Evolutionary conservation across 2,888 invertebrate species (phyloP).

Genomic region (Drosophila cracens): DNA sequence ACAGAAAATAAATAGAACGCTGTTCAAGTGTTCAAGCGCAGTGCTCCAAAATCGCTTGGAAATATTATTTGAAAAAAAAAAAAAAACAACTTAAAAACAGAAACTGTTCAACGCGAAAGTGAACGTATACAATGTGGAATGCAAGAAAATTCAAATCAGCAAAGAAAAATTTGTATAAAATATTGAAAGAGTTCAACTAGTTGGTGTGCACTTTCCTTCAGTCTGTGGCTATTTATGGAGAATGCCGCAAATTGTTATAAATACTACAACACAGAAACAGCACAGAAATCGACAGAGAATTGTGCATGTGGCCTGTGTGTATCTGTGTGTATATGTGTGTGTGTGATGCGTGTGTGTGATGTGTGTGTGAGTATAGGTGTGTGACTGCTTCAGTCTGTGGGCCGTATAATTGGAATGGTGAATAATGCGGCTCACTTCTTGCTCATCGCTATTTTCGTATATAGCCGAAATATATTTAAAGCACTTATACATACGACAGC

Average conservation of each 20-base stretch:
- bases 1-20: slow-evolving; percentile 5
- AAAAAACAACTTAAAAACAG: not conserved
- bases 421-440: slow-evolving; percentile 62
- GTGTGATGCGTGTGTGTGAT: slow-evolving; percentile 21
- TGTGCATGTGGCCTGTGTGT: slow-evolving; percentile 17
- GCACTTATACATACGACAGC: slow-evolving; percentile 10
- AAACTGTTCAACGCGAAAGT: slow-evolving; percentile 35
- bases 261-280: slow-evolving; percentile 39
- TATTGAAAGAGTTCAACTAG: slow-evolving; percentile 24
- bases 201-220: slow-evolving; percentile 41
- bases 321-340: slow-evolving; percentile 16
- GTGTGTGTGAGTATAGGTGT: slow-evolving; percentile 16
- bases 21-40: slow-evolving; percentile 16
- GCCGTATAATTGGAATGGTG: slow-evolving; percentile 45
- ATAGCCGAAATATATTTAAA: slow-evolving; percentile 57
- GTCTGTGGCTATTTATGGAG: slow-evolving; percentile 81
- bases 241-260: slow-evolving; percentile 65
- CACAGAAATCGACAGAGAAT: slow-evolving; percentile 44
- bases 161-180: slow-evolving; percentile 26
- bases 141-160: slow-evolving; percentile 3
- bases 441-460: slow-evolving; percentile 77
- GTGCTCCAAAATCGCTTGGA: slow-evolving; percentile 11
- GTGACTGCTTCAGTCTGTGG: slow-evolving; percentile 37
- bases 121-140: slow-evolving; percentile 35
- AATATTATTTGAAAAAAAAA: slow-evolving; percentile 1